phyloP scores from a whole-genome alignment of 2,888 invertebrate species.

The Tineola bisselliella region DNA sequence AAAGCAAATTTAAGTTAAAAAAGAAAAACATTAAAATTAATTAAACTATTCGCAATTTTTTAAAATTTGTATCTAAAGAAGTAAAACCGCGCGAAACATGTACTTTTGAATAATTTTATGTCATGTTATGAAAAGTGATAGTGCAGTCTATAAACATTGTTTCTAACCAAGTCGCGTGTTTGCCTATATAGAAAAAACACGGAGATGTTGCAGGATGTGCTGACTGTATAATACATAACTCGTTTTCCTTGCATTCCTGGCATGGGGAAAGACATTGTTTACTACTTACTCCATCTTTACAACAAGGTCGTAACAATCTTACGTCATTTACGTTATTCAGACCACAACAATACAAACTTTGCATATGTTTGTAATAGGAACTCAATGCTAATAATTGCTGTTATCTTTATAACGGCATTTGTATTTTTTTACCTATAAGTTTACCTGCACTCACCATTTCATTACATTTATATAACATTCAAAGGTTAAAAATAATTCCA shows the following conservation, averaged over 20 bases:
- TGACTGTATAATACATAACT: not conserved
- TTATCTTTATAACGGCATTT: not conserved
- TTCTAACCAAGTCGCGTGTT: not conserved
- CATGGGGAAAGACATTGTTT: not conserved
- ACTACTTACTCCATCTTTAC: not conserved
- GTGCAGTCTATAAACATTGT: too few relatives aligned
- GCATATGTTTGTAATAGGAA: not conserved
- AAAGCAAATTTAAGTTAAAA: too few relatives aligned
- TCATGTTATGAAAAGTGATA: too few relatives aligned
- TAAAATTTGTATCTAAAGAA: too few relatives aligned
- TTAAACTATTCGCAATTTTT: too few relatives aligned
- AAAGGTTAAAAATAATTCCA: too few relatives aligned
- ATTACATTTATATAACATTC: too few relatives aligned
- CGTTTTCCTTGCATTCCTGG: slow-evolving; percentile 11
- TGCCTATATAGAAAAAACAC: slow-evolving; percentile 29
- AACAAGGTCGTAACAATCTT: not conserved
- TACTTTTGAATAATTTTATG: too few relatives aligned
- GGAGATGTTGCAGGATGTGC: slow-evolving; percentile 41
- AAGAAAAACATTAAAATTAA: too few relatives aligned
- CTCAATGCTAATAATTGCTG: not conserved
- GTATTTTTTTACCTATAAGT: too few relatives aligned
- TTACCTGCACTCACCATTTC: too few relatives aligned
- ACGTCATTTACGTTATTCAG: slow-evolving; percentile 2
- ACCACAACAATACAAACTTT: slow-evolving; percentile 1
- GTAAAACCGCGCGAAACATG: too few relatives aligned